Base-by-base conservation (phyloP, 2,888 invertebrate genomes). In the Spatulosminthurus flaviceps region DNA sequence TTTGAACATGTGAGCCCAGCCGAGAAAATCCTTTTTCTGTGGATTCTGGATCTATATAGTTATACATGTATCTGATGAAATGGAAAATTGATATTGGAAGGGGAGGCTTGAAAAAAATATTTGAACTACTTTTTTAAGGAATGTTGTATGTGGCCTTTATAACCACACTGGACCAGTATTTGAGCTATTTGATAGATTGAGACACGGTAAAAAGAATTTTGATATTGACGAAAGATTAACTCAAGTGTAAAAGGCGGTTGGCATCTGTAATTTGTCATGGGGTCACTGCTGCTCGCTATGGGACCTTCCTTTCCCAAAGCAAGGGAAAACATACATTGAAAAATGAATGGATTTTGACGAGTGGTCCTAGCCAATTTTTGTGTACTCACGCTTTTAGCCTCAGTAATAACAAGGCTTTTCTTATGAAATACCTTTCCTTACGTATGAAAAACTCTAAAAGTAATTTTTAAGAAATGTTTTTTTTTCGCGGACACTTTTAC, bases 161-260 rank as follows among this genome's bases (percentile, higher is more conserved):
- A 51, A 51, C 51, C 51, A 51, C 51, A 51, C 7, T 51, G 9
- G 51, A 51, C 51, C 5, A 51, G 51, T 51, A 16, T 51, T 51
- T 11, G 9, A 19, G 51, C n/a, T n/a, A 51, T 51, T 51, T 51
- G 51, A 51, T 51, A 51, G 51, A 51, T 51, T 51, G 16, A 19
- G 16, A 51, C 51, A n/a, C n/a, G n/a, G 9, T 51, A n/a, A 51
- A 51, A 51, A 51, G 51, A 51, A 51, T 51, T 51, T 51, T 5
- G 51, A 51, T 51, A 51, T n/a, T 51, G 51, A 51, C 51, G 51
- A 51, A 51, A 51, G 51, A 51, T 51, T 51, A 51, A 51, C 51
- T 51, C 51, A 51, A n/a, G 51, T n/a, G 51, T 51, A 51, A 51
- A 51, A 51, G 51, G 19, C 16, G 51, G 51, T 51, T 51, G 51